Base-by-base conservation (phyloP, 1,140 invertebrate species). In the Pollicipes pollicipes region DNA sequence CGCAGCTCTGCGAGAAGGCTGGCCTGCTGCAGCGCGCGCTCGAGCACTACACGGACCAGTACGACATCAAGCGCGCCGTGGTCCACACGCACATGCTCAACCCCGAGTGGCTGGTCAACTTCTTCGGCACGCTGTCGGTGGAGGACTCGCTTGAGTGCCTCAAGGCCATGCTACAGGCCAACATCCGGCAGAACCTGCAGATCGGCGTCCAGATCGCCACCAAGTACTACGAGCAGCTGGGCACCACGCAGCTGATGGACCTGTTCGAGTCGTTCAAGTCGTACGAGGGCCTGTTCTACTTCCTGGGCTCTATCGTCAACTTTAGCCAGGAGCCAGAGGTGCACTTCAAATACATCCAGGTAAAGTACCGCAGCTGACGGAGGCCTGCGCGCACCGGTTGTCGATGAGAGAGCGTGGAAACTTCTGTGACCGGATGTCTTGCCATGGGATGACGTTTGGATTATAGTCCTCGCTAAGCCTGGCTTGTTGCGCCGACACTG, bases 191-290 rank as follows among this genome's bases (percentile, higher is more conserved):
- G 79, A 99, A 99, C 80, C 82, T 99, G 35, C 96, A 99, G 80
- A 75, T 77, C 66, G 74, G 73, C 26, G 76, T 76, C 4, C 75
- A 80, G 75, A 98, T 99, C 71, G 97, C 97, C 2, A 98, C 95
- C 6, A 99, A 99, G 80, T 99, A 99, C 81, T 96, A 99, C 77
- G 97, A 99, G 79, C 95, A 99, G 79, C 82, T 99, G 24, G 94
- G 92, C 4, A 98, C 96, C 0, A 94, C 96, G 79, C 85, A 93
- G 3, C 83, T 99, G 26, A 99, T 99, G 76, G 97, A 99, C 82
- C 81, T 99, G 29, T 99, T 99, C 78, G 97, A 99, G 80, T 95
- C 93, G 69, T 99, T 99, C 83, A 99, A 99, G 82, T 95, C 92
- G 74, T 99, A 95, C 79, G 97, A 99, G 80, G 97, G 97, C 10